Base-by-base conservation (phyloP, 2,797 vertebrate genomes). In the Macroramphosus scolopax region DNA sequence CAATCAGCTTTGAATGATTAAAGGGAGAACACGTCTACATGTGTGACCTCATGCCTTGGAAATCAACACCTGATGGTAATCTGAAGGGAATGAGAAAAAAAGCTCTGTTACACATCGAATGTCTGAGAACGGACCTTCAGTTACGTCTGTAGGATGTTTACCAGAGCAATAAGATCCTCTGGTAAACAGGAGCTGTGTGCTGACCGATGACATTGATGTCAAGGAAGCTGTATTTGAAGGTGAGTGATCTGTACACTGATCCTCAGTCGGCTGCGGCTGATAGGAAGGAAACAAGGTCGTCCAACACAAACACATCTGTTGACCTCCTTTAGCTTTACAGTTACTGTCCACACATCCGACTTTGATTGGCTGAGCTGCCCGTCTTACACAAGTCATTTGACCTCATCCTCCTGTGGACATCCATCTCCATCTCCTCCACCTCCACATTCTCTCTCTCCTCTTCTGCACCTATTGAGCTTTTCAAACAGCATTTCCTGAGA, bases 21-120 rank as follows among this genome's bases (percentile, higher is more conserved):
- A 46, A 65, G 31, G 17, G 17, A 26, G 29, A 49, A 25, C 8
- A 5, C 18, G 43, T 15, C n/a, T n/a, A n/a, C n/a, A n/a, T n/a
- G 39, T 16, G 25, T 68, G 66, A 80, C 48, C 51, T 81, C 70
- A 58, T 46, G 34, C 13, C 30, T 59, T 41, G 45, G 35, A 82
- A 58, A 74, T 63, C 18, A 55, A 31, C 51, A 53, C 40, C 38
- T 34, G 51, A 44, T 41, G 18, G n/a, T 39, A 77, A 77, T 67
- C 46, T 34, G 24, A 1, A 7, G 34, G 35, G 3, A 39, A 36
- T 11, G 11, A 46, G 16, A n/a, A 8, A 31, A 36, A 28, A 52
- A n/a, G n/a, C n/a, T 25, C 24, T 28, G 42, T 9, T 42, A 30
- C 17, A 22, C 30, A 40, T 13, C n/a, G n/a, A n/a, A n/a, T n/a